Conservation (phyloP, 2,113 vertebrate genomes). For the Seriola quinqueradiata region DNA sequence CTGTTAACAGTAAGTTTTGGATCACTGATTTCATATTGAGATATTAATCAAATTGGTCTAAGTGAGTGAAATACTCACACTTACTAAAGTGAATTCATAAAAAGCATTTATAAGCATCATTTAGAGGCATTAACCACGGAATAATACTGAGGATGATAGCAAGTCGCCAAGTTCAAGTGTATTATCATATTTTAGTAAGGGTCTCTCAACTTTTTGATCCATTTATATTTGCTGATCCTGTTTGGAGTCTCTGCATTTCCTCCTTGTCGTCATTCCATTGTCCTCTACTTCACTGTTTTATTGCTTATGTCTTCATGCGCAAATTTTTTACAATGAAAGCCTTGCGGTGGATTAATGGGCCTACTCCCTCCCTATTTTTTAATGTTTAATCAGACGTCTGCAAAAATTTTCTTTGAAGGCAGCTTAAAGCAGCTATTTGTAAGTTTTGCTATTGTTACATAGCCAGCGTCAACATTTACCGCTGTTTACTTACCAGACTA, state of each 20-base stretch:
- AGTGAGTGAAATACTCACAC: neutral
- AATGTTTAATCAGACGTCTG: neutral
- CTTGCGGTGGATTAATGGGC: neutral
- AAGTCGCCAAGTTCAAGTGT: neutral
- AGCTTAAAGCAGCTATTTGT: neutral
- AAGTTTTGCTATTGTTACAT: no score
- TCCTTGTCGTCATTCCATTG: no score
- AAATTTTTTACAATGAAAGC: neutral
- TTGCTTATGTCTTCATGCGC: neutral
- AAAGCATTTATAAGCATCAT: neutral
- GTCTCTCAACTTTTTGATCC: neutral
- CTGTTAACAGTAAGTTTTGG: slow-evolving; percentile 8
- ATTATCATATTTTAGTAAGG: neutral
- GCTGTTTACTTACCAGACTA: no score
- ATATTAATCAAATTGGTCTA: slow-evolving; percentile 10
- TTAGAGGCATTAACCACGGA: neutral
- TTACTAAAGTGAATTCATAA: neutral
- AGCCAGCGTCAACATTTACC: no score
- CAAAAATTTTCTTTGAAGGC: neutral
- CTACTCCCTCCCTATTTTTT: neutral
- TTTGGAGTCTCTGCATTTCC: neutral
- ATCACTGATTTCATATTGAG: slow-evolving; percentile 26
- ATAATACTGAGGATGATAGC: neutral
- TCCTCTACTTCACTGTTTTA: no score
- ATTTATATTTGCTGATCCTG: neutral